Base-by-base conservation (phyloP, 2,888 invertebrate genomes). In the Drosophila mulleri region DNA sequence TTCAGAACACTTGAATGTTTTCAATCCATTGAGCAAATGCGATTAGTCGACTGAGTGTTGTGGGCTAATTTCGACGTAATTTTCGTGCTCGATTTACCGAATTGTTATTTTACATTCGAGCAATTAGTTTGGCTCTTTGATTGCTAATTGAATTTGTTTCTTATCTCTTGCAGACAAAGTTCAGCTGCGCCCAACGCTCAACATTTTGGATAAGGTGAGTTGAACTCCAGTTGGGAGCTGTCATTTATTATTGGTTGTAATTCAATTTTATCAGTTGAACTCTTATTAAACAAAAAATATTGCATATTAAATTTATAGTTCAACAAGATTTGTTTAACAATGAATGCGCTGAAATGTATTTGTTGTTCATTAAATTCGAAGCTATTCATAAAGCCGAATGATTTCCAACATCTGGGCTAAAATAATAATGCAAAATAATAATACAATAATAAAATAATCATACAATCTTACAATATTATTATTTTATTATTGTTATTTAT, bases 131-230 rank as follows among this genome's bases (percentile, higher is more conserved):
- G 18, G 12, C 23, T 11, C 6, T 39, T 3, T 29, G 29, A 26
- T 26, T 9, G 23, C 48, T 56, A 56, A 70, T 75, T 39, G 20
- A 48, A 50, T 35, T 50, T 52, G 44, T 37, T 66, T 79, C 50
- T 67, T 79, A 59, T 75, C 64, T n/a, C 44, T 66, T 63, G 16
- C 80, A 77, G 77, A 75, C 50, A 58, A 61, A 63, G 45, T 54
- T 32, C 44, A 45, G 42, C 23, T 45, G 62, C 62, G 70, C 41
- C 47, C 26, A 54, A 45, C 52, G 59, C 50, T 47, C 50, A 39
- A 63, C 48, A 61, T 54, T 67, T 77, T 67, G 66, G 71, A 77
- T 67, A 77, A 79, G 77, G 77, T 77, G 70, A 77, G 58, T 23
- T 5, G 5, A 12, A 16, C 4, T 9, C 8, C 14, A 23, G 37